Base-by-base conservation (phyloP, 1,140 invertebrate genomes). In the Streblospio benedicti region DNA sequence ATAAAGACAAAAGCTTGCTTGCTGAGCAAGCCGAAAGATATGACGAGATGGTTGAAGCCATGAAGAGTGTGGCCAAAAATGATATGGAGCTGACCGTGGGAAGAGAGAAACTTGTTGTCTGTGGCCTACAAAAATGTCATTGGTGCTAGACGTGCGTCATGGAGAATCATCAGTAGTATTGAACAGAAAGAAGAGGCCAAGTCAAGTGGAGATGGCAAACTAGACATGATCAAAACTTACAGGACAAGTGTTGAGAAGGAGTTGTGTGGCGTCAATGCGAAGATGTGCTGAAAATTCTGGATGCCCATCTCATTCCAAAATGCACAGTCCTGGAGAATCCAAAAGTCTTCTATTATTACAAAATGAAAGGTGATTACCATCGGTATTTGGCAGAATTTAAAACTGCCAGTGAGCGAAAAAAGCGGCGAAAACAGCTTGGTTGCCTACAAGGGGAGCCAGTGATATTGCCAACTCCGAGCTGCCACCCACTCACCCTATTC, bases 331-430 rank as follows among this genome's bases (percentile, higher is more conserved):
- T 69, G 90, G 90, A 76, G 95, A 97, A 84, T 93, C 90, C 78
- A n/a, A 94, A 94, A 87, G 94, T 97, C 76, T 97, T 97, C 82
- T 97, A 97, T 84, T 92, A 91, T 79, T 85, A 96, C 80, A 97
- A 96, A 85, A 97, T 96, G 93, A 95, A 97, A 83, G 92, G 91
- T 60, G 92, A 95, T 81, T 96, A 96, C 75, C 91, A 94, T 81
- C 88, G 93, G 76, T 96, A 96, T 80, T 82, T 95, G 78, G 92
- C 92, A 51, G 93, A 97, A 81, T 94, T 98, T 74, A 94, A 97
- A 79, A 90, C 92, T 57, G 93, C 90, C 67, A 91, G 90, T 66
- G 89, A 90, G 67, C 91, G 93, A 77, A 70, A 91, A 76, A 95
- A 95, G 81, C 90, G 91, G 92, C 57, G 92, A 96, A 76, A 91